Percentiles rank a stretch among this genome's conserved stretches.
Conservation (phyloP, 2,113 vertebrate species). For the Dromas ardeola region DNA sequence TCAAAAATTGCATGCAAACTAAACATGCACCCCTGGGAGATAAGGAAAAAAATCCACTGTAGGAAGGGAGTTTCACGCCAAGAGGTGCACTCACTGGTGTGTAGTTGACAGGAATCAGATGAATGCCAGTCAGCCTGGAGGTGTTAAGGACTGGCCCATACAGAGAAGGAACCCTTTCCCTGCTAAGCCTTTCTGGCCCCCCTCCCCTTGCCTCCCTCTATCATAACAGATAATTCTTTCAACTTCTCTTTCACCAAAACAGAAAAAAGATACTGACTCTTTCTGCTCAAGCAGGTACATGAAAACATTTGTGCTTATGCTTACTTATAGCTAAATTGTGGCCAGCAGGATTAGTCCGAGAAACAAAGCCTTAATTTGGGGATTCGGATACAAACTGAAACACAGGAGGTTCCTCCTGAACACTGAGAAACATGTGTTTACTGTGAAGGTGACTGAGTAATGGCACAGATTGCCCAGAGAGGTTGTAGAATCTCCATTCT, state of each 20-base stretch:
- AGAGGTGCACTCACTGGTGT: neutral
- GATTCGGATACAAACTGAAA: neutral
- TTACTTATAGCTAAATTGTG: neutral
- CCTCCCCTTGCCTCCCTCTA: neutral
- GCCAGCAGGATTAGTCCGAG: neutral
- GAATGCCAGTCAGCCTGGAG: neutral
- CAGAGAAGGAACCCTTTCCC: neutral
- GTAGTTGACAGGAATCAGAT: neutral
- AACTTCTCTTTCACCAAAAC: neutral
- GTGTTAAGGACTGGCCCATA: neutral
- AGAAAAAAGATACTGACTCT: neutral
- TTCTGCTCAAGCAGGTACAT: neutral
- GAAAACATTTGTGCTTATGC: neutral
- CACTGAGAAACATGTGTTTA: neutral
- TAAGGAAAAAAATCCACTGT: neutral
- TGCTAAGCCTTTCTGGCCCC: neutral
- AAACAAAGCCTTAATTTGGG: neutral
- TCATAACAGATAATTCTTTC: neutral
- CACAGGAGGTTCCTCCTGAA: neutral
- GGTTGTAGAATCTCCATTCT: neutral
- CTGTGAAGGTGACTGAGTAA: neutral
- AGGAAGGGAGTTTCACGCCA: neutral
- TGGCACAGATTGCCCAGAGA: neutral
- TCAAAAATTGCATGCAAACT: neutral
- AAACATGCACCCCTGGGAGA: neutral